phyloP scores from a whole-genome alignment of 2,113 vertebrate species.

The Onychostruthus taczanowskii region DNA sequence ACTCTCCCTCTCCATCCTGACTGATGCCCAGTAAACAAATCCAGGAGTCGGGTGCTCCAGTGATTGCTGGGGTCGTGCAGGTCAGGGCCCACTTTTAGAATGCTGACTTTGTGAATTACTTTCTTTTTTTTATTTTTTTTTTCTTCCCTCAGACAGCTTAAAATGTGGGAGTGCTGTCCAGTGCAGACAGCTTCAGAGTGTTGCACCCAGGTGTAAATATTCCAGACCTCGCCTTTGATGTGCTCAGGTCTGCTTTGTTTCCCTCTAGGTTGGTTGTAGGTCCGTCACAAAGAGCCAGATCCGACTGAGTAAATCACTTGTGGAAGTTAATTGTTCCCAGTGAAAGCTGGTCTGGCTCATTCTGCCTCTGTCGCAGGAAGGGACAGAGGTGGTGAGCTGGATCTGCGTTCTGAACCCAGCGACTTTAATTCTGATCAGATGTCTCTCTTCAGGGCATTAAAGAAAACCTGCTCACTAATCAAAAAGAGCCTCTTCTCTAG shows the following conservation, averaged over 20 bases:
- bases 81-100: constrained; percentile 28
- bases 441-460: constrained; percentile 55
- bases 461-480: constrained; percentile 58
- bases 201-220: constrained; percentile 47
- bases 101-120: constrained; percentile 29
- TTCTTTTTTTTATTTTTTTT: background rate
- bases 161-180: background rate
- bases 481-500: constrained; percentile 57
- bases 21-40: constrained; percentile 50
- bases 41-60: background rate
- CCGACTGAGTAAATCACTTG: constrained; percentile 48
- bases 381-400: constrained; percentile 49
- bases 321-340: constrained; percentile 66
- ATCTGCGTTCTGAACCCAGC: constrained; percentile 22
- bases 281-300: constrained; percentile 46
- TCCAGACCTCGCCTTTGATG: background rate
- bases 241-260: constrained; percentile 44
- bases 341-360: constrained; percentile 58
- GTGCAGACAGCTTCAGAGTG: background rate
- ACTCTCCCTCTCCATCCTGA: constrained; percentile 10
- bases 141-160: background rate
- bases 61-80: background rate
- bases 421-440: constrained; percentile 57
- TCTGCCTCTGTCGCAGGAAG: constrained; percentile 37
- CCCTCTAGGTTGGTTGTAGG: background rate